A percentile compares a stretch with the other conserved stretches of the same genome.
Conservation (phyloP, 2,888 invertebrate species). For the Scotopteryx bipunctaria region DNA sequence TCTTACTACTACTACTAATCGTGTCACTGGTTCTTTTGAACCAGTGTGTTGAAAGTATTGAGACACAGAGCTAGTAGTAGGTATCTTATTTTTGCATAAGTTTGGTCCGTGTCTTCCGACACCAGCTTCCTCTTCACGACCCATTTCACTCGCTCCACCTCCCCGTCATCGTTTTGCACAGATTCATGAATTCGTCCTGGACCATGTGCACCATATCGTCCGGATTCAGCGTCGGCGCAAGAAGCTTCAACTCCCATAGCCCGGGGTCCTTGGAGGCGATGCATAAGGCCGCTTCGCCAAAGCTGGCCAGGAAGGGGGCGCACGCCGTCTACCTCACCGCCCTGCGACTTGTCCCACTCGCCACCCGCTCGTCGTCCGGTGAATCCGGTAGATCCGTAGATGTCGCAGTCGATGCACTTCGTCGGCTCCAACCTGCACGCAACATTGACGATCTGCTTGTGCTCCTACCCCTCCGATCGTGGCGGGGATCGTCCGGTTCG, state of each 20-base stretch:
- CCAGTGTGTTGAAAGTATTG: too few relatives aligned
- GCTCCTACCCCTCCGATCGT: constrained; percentile 96
- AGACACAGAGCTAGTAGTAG: too few relatives aligned
- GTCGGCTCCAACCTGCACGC: constrained; percentile 85
- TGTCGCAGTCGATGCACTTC: constrained; percentile 70
- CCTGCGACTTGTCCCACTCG: constrained; percentile 94
- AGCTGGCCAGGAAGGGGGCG: constrained; percentile 84
- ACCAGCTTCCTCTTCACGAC: constrained; percentile 95
- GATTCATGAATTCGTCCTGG: constrained; percentile 92
- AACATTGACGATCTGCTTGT: constrained; percentile 90
- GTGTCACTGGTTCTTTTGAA: constrained; percentile 94
- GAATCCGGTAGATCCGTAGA: constrained; percentile 93
- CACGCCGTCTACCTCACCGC: constrained; percentile 92
- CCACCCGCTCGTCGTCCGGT: constrained; percentile 96
- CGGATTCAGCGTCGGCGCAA: constrained; percentile 86
- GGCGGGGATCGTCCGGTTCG: constrained; percentile 94
- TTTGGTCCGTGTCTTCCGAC: constrained; percentile 92
- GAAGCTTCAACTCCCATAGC: constrained; percentile 95
- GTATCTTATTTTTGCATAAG: too few relatives aligned
- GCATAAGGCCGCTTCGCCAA: constrained; percentile 96
- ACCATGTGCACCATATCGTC: constrained; percentile 88
- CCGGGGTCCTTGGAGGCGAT: constrained; percentile 99
- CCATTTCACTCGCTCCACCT: constrained; percentile 95
- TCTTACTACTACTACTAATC: too few relatives aligned
- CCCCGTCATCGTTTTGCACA: constrained; percentile 92